A percentile compares a stretch with the other conserved stretches of the same genome.
These are phyloP conservation scores for Coryphaenoides rupestris DNA, from an alignment of 2,113 vertebrate genomes.

Conservation along the genomic window DNA sequence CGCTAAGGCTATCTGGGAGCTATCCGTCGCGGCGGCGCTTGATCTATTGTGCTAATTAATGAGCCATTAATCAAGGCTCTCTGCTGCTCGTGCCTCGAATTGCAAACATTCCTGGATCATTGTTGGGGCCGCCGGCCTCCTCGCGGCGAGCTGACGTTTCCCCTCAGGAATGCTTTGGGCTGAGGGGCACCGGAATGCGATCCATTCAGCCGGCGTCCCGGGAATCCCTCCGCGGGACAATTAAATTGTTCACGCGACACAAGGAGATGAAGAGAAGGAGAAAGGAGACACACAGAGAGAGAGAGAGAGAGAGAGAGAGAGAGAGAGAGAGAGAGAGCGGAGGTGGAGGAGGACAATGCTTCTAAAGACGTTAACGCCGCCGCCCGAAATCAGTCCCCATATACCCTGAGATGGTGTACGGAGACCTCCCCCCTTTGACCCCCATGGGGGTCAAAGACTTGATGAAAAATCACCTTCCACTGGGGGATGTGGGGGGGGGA, in stretches of 20 bases:
- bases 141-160: constrained; percentile 65
- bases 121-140: constrained; percentile 50
- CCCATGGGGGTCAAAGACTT: no score
- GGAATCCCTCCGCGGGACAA: constrained; percentile 58
- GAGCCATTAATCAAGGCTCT: constrained; percentile 57
- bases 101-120: constrained; percentile 59
- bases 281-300: background rate
- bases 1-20: no score
- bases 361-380: no score
- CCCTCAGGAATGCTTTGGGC: constrained; percentile 62
- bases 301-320: no score
- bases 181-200: constrained; percentile 52
- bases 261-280: constrained; percentile 27
- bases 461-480: no score
- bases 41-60: constrained; percentile 47
- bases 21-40: no score
- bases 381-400: no score
- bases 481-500: no score
- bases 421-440: no score
- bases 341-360: no score
- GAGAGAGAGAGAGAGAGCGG: no score
- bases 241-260: constrained; percentile 61
- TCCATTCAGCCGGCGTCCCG: constrained; percentile 48
- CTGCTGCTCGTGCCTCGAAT: constrained; percentile 38
- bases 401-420: no score